Evolutionary conservation across 2,113 vertebrate species (phyloP), one percentile per base, ranked within the genome.

Genomic region (Guaruba guarouba): DNA sequence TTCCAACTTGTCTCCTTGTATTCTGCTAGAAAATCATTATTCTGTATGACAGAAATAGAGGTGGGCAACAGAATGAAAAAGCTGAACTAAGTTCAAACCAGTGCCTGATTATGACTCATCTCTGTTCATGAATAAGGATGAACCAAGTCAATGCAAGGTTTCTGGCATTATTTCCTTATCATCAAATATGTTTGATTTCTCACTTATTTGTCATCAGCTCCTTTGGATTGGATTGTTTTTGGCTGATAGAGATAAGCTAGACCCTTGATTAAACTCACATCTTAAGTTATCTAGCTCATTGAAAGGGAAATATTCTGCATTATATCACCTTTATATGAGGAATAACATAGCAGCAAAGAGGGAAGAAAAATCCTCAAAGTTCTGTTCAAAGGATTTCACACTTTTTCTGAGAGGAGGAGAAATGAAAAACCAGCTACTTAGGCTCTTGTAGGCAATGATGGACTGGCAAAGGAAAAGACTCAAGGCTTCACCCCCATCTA

Each of bases 71-170:
- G 86, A 93, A 90, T 59, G 74, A 95, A 94, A 95, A 90, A 96
- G 87, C 79, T 96, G 87, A 95, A 90, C 91, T 87, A 94, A 92
- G 93, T 96, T 97, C 93, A 96, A 95, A 81, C n/a, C 55, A 86
- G 76, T 83, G 94, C 85, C 88, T 95, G 90, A 57, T 69, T 79
- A 64, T 95, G 95, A 97, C 90, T 97, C 96, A 95, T 96, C 82
- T 88, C 88, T 81, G 82, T 88, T 97, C 95, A 97, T 94, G 95
- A 97, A 97, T 97, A 97, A 95, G 95, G 79, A 96, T 97, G 95
- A 97, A 96, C 68, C 39, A 86, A 97, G 88, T 92, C 93, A 95
- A 63, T 90, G 71, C 67, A 92, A 96, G 57, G 71, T 94, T 96
- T 92, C 92, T 97, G 95, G 92, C 95, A 93, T 92, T 96, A 90